Evolutionary conservation across 2,113 vertebrate species (phyloP).

Genomic region (Nothocercus julius): DNA sequence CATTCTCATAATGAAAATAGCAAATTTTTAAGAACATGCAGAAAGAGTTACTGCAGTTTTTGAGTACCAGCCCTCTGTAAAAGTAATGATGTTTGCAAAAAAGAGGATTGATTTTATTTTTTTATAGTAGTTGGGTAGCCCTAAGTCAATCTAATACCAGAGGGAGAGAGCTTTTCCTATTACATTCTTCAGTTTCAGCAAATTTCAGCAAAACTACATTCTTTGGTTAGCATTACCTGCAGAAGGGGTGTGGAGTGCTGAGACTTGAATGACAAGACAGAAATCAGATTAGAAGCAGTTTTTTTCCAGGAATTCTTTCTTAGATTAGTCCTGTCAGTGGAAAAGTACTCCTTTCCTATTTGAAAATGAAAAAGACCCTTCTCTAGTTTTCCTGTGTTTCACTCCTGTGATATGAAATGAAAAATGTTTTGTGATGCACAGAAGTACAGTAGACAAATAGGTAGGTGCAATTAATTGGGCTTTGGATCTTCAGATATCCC

Average conservation of each 20-base stretch:
- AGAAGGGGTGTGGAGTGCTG: neutral
- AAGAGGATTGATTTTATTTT: neutral
- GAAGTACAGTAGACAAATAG: neutral
- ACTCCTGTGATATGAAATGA: neutral
- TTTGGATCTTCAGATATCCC: neutral
- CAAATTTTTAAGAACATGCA: neutral
- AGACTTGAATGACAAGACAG: neutral
- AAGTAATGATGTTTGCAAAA: neutral
- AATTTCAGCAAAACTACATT: neutral
- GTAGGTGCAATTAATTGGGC: neutral
- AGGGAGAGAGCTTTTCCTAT: neutral
- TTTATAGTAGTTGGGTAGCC: neutral
- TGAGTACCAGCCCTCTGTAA: neutral
- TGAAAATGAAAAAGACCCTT: neutral
- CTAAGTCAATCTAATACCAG: rapidly evolving
- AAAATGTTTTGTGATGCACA: neutral
- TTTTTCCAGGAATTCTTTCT: neutral
- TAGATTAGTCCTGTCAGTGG: neutral
- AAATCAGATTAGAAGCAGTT: neutral
- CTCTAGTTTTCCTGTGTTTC: neutral
- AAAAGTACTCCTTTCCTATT: neutral
- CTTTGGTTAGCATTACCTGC: neutral
- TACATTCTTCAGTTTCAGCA: too few relatives aligned
- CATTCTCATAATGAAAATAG: neutral
- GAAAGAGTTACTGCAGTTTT: neutral